Conservation (phyloP, 2,797 vertebrate species). For the Phoxinus dragarum region DNA sequence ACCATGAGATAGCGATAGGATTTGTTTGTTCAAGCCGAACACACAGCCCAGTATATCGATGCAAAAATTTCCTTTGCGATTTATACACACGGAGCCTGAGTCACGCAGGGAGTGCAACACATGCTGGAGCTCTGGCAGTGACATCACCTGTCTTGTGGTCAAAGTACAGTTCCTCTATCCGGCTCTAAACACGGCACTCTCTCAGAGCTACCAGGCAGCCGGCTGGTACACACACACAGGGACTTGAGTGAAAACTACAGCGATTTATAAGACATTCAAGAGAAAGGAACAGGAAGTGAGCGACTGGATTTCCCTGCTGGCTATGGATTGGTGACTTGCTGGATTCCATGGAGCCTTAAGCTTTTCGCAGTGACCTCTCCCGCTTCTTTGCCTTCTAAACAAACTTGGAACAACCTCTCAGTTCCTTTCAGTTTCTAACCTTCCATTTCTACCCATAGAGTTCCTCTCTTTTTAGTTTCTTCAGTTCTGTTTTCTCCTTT, state of each 20-base stretch:
- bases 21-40: slow-evolving; percentile 31
- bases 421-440: slow-evolving; percentile 4
- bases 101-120: slow-evolving; percentile 65
- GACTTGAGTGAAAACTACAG: slow-evolving; percentile 43
- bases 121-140: slow-evolving; percentile 72
- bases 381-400: slow-evolving; percentile 40
- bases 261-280: neutral
- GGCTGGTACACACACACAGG: slow-evolving; percentile 39
- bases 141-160: slow-evolving; percentile 82
- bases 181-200: slow-evolving; percentile 68
- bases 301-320: slow-evolving; percentile 69
- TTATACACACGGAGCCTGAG: slow-evolving; percentile 40
- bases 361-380: slow-evolving; percentile 48
- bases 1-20: slow-evolving; percentile 5
- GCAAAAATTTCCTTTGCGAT: slow-evolving; percentile 23
- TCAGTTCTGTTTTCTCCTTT: slow-evolving; percentile 25
- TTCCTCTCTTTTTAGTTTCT: slow-evolving; percentile 24
- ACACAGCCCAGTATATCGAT: slow-evolving; percentile 30
- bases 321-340: slow-evolving; percentile 66
- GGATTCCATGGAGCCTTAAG: slow-evolving; percentile 56
- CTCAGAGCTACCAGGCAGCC: slow-evolving; percentile 57
- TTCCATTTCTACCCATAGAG: slow-evolving; percentile 3
- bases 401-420: slow-evolving; percentile 15
- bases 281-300: slow-evolving; percentile 50
- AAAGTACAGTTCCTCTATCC: slow-evolving; percentile 85